These are phyloP conservation scores for Aegithalos caudatus DNA, from an alignment of 2,113 vertebrate species.

Conservation along the genomic window DNA sequence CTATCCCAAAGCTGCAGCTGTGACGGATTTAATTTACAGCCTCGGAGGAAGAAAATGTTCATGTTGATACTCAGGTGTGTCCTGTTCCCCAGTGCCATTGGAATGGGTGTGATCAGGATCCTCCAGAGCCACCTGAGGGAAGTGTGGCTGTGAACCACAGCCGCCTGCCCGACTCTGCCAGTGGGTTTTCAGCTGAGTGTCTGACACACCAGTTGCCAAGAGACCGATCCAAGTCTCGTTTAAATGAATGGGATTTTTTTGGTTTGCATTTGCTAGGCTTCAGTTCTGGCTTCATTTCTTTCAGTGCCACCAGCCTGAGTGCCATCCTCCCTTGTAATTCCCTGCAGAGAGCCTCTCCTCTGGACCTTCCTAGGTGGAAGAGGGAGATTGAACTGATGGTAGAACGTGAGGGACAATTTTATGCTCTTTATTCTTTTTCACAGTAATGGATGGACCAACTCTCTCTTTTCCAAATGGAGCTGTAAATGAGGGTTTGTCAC, in stretches of 20 bases:
- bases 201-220: constrained; percentile 16
- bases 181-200: constrained; percentile 1
- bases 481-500: not conserved
- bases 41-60: not conserved
- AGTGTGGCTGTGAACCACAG: not conserved
- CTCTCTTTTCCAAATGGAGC: not conserved
- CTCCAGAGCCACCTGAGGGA: not conserved
- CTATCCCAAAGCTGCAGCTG: not conserved
- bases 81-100: not conserved
- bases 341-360: not conserved
- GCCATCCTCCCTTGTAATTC: not conserved
- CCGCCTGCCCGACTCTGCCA: not conserved
- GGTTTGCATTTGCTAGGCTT: not conserved
- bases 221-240: constrained; percentile 8
- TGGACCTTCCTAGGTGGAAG: not conserved
- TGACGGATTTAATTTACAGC: not conserved
- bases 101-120: not conserved
- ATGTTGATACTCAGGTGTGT: fast-evolving
- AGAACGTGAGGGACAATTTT: not conserved
- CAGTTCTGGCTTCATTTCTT: not conserved
- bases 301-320: not conserved
- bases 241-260: constrained; percentile 32
- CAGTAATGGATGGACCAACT: not conserved
- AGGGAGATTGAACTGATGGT: not conserved
- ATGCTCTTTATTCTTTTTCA: not conserved